A percentile compares a stretch with the other conserved stretches of the same genome.
Evolutionary conservation across 2,797 vertebrate genomes (phyloP).

Genomic region (Phoebastria nigripes): DNA sequence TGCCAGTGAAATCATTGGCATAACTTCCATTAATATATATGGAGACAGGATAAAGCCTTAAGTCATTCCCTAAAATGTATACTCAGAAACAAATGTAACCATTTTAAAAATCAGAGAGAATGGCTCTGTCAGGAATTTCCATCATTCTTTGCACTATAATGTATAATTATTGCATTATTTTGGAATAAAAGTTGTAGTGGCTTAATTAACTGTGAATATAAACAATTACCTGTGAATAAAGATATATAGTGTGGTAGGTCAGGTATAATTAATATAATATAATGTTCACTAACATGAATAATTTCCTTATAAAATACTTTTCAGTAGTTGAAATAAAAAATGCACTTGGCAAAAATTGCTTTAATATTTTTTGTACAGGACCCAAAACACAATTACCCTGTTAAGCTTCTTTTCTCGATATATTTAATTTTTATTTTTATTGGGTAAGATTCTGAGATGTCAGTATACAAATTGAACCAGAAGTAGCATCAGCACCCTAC

Average conservation of each 20-base stretch:
- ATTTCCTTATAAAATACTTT: not conserved
- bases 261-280: not conserved
- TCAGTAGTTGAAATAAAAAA: not conserved
- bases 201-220: not conserved
- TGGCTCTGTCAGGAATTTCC: not conserved
- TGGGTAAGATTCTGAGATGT: not conserved
- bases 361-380: not conserved
- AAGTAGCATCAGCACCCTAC: not conserved
- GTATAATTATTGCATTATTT: not conserved
- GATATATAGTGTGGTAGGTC: not conserved
- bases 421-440: not conserved
- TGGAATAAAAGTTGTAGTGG: not conserved
- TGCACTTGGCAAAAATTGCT: not conserved
- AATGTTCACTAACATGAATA: not conserved
- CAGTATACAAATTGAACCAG: not conserved
- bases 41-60: not conserved
- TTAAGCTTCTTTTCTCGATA: not conserved
- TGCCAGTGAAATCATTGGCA: not conserved
- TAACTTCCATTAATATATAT: not conserved
- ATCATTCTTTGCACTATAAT: not conserved
- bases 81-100: not conserved
- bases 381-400: not conserved
- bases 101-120: not conserved
- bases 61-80: not conserved
- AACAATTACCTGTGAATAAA: not conserved